Base-by-base conservation (phyloP, 2,888 invertebrate genomes). In the Dicyrtoma fusca region DNA sequence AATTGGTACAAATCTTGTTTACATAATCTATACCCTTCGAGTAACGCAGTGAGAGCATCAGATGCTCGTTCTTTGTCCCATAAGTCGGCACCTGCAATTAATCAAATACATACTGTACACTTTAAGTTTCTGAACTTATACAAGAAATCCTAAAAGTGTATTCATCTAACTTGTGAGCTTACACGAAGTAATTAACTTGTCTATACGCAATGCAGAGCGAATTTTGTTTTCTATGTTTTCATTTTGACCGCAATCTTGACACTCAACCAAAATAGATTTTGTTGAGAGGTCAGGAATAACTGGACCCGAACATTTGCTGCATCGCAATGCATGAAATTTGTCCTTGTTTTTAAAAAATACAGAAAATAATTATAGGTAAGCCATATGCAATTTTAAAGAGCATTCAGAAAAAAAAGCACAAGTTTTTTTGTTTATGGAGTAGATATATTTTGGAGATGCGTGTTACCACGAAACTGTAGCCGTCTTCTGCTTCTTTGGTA, bases 1-100 rank as follows among this genome's bases (percentile, higher is more conserved):
- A 86, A 83, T 80, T 85, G 84, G 77, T 86, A 87, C 55, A 88
- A 82, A 55, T 85, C 81, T 74, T 84, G 83, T 75, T 84, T 82
- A 69, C 86, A 82, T 44, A 86, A 82, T 74, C 82, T 82, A 72
- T 86, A 82, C 82, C 86, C 85, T 76, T 83, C 81, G 65, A 74
- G 21, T 45, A 88, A 82, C 59, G 82, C 81, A 65, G 83, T 79
- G 44, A 87, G 75, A n/a, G 86, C 86, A 72, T 84, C 84, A 75
- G 82, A 34, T 45, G 76, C 74, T 80, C 82, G 81, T 71, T 79
- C 79, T 77, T 73, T 23, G 14, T 78, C 76, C 49, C 81, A 69
- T 13, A 78, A 76, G 73, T 79, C 75, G 44, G 76, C 75, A 0
- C 75, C 78, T 79, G 63, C 1, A 69, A 19, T 2, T 11, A 44